phyloP scores from a whole-genome alignment of 2,888 invertebrate species.

The Drosophila sordidula region DNA sequence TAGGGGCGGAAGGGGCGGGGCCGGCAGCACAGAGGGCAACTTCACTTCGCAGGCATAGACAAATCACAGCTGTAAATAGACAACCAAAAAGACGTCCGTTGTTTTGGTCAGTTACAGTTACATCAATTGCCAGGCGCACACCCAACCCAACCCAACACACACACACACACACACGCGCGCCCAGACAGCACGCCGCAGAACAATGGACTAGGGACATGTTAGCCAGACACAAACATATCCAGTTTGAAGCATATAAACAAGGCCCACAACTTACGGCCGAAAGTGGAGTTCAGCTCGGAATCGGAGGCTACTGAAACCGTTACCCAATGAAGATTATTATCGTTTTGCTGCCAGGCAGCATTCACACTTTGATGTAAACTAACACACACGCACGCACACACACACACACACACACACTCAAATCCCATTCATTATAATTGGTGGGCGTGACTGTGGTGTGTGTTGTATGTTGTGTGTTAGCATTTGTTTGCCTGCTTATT shows the following conservation, averaged over 20 bases:
- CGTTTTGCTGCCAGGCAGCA: slow-evolving; percentile 60
- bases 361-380: slow-evolving; percentile 63
- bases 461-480: slow-evolving; percentile 16
- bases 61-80: slow-evolving; percentile 78
- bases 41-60: slow-evolving; percentile 35
- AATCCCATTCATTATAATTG: slow-evolving; percentile 62
- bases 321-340: slow-evolving; percentile 74
- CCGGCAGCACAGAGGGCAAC: not conserved
- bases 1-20: not conserved
- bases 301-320: slow-evolving; percentile 24
- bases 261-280: slow-evolving; percentile 9
- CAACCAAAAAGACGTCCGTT: slow-evolving; percentile 72
- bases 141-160: slow-evolving; percentile 21
- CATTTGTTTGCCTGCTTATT: slow-evolving; percentile 45
- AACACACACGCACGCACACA: slow-evolving; percentile 12
- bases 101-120: slow-evolving; percentile 64
- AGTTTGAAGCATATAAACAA: slow-evolving; percentile 20
- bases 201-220: slow-evolving; percentile 74
- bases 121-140: slow-evolving; percentile 71
- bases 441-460: slow-evolving; percentile 45
- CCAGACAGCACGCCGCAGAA: slow-evolving; percentile 49
- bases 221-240: slow-evolving; percentile 63
- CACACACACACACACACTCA: slow-evolving; percentile 9
- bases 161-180: slow-evolving; percentile 28
- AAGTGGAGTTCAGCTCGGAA: slow-evolving; percentile 17